Evolutionary conservation across 2,797 vertebrate species (phyloP).

Genomic region (Cyclura pinguis): DNA sequence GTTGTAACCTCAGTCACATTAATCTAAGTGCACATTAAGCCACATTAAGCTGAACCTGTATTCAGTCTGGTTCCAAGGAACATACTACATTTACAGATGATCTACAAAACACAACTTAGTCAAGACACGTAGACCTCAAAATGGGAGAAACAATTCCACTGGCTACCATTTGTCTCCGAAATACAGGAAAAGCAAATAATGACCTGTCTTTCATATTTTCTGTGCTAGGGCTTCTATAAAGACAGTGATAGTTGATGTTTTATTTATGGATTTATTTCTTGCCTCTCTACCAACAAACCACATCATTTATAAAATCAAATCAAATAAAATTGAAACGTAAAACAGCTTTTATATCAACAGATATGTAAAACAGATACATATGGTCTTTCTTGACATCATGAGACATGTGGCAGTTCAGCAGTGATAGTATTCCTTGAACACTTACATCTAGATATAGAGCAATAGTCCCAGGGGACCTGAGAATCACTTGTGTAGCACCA

Average conservation of each 20-base stretch:
- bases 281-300: too few species aligned
- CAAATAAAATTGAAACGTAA: neutral
- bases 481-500: conserved; percentile 97
- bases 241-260: too few species aligned
- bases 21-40: neutral
- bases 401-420: conserved; percentile 15
- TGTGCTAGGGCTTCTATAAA: neutral
- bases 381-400: conserved; percentile 24
- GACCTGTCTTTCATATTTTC: too few species aligned
- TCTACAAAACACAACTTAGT: neutral
- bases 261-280: too few species aligned
- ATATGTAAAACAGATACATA: fast-evolving
- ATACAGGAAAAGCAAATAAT: too few species aligned
- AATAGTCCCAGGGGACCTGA: conserved; percentile 96
- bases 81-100: neutral
- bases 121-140: neutral
- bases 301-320: too few species aligned
- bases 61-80: neutral
- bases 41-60: neutral
- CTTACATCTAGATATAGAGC: conserved; percentile 93
- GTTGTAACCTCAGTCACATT: neutral
- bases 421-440: conserved; percentile 50
- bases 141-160: neutral
- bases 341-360: neutral
- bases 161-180: neutral